Percentiles rank a stretch among this genome's conserved stretches.
Conservation (phyloP, 1,140 invertebrate species). For the Microvelia longipes region DNA sequence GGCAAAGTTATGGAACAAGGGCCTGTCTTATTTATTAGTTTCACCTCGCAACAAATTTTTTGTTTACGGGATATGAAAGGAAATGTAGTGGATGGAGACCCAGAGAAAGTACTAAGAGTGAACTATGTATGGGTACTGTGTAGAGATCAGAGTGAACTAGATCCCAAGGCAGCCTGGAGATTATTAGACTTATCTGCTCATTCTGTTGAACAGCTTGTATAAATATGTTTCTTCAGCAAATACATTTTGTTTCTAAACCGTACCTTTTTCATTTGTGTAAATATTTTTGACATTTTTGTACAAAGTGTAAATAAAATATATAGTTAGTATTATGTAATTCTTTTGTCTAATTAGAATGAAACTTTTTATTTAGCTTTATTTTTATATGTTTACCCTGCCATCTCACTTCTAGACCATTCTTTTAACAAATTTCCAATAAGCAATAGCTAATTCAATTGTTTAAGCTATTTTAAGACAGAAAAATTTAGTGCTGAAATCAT, state of each 20-base stretch:
- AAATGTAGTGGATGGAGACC: conserved; percentile 86
- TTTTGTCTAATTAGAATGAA: background rate
- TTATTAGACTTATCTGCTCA: conserved; percentile 82
- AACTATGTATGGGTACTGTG: conserved; percentile 97
- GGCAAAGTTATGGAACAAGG: conserved; percentile 99
- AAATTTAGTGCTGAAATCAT: too few relatives aligned
- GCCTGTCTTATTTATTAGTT: conserved; percentile 88
- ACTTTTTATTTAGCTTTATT: too few relatives aligned
- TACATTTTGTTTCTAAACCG: background rate
- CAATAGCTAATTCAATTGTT: too few relatives aligned
- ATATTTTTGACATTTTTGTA: background rate
- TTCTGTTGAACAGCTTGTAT: conserved; percentile 80
- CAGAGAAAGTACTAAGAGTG: conserved; percentile 86
- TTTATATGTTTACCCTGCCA: too few relatives aligned
- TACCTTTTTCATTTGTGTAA: background rate
- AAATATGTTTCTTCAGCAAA: conserved; percentile 20
- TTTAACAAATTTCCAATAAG: too few relatives aligned
- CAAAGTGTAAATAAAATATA: background rate
- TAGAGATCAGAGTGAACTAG: conserved; percentile 80
- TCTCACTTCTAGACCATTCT: too few relatives aligned
- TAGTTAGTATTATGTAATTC: too few relatives aligned
- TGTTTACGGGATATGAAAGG: conserved; percentile 69
- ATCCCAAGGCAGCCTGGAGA: conserved; percentile 91
- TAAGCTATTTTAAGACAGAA: too few relatives aligned
- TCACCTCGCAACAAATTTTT: conserved; percentile 92